Evolutionary conservation across 2,888 invertebrate genomes (phyloP).

Genomic region (Oxytorus armatus): DNA sequence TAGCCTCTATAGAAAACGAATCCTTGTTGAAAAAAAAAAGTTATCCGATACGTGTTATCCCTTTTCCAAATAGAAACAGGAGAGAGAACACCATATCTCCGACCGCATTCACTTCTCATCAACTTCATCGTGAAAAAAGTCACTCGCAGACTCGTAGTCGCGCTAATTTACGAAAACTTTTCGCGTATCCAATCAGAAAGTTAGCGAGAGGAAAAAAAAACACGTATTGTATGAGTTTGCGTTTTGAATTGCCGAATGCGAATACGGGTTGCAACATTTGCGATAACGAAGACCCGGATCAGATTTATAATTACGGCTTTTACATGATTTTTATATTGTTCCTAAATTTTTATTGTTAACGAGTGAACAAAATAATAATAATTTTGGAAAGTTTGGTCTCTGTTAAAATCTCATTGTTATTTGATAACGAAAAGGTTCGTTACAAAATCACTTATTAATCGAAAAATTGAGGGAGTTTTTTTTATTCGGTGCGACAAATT

Average conservation of each 20-base stretch:
- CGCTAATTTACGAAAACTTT: slow-evolving; percentile 16
- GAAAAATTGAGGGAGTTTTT: neutral
- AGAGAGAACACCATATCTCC: neutral
- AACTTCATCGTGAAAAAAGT: slow-evolving; percentile 9
- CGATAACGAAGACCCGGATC: too few relatives aligned
- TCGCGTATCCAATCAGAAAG: slow-evolving; percentile 27
- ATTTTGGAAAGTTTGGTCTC: neutral
- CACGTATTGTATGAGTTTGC: neutral
- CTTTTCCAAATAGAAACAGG: neutral
- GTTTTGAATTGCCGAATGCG: too few relatives aligned
- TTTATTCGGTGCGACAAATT: neutral
- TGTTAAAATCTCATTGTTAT: slow-evolving; percentile 1
- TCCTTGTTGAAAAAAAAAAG: slow-evolving; percentile 10
- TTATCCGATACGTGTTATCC: slow-evolving; percentile 2
- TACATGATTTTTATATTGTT: too few relatives aligned
- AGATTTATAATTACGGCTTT: too few relatives aligned
- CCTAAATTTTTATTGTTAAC: neutral
- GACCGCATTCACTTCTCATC: slow-evolving; percentile 13
- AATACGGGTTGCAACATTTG: too few relatives aligned
- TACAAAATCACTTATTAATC: too few relatives aligned
- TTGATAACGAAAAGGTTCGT: neutral
- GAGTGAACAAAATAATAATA: slow-evolving; percentile 6
- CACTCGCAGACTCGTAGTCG: slow-evolving; percentile 4
- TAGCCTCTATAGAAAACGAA: neutral
- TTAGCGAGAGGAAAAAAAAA: slow-evolving; percentile 5